Conservation (phyloP, 2,113 vertebrate genomes). For the Oryzias javanicus region DNA sequence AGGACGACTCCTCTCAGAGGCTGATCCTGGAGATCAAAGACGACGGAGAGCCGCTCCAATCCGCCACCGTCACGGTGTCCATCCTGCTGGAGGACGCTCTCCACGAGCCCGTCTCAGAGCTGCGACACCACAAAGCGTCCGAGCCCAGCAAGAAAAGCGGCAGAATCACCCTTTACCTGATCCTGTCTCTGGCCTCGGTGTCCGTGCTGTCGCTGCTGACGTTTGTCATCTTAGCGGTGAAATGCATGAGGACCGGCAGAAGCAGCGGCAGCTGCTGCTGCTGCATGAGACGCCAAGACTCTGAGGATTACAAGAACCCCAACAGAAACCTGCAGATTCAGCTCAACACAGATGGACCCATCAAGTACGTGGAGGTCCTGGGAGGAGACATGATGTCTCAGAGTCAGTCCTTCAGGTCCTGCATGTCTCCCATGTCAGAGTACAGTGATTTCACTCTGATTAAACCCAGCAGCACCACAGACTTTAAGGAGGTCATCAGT, state of each 20-base stretch:
- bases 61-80: conserved; percentile 76
- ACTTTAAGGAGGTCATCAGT: conserved; percentile 72
- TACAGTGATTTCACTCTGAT: conserved; percentile 85
- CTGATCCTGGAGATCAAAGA: conserved; percentile 78
- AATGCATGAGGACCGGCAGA: conserved; percentile 71
- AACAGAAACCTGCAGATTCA: conserved; percentile 77
- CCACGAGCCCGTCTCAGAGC: conserved; percentile 64
- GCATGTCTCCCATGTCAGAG: conserved; percentile 83
- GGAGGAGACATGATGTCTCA: conserved; percentile 79
- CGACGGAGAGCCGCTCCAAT: conserved; percentile 75
- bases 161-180: conserved; percentile 75
- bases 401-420: conserved; percentile 81
- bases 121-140: conserved; percentile 60
- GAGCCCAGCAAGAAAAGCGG: conserved; percentile 68
- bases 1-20: conserved; percentile 77
- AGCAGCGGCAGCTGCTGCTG: conserved; percentile 61
- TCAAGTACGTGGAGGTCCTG: conserved; percentile 83
- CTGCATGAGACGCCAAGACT: conserved; percentile 53
- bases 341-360: conserved; percentile 80
- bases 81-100: conserved; percentile 65
- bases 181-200: conserved; percentile 78
- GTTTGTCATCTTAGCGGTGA: conserved; percentile 73
- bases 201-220: conserved; percentile 77
- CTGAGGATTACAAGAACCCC: conserved; percentile 64
- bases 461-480: conserved; percentile 75